phyloP scores from a whole-genome alignment of 92 coral and sea anemone genomes.

The Actinernus sp. region DNA sequence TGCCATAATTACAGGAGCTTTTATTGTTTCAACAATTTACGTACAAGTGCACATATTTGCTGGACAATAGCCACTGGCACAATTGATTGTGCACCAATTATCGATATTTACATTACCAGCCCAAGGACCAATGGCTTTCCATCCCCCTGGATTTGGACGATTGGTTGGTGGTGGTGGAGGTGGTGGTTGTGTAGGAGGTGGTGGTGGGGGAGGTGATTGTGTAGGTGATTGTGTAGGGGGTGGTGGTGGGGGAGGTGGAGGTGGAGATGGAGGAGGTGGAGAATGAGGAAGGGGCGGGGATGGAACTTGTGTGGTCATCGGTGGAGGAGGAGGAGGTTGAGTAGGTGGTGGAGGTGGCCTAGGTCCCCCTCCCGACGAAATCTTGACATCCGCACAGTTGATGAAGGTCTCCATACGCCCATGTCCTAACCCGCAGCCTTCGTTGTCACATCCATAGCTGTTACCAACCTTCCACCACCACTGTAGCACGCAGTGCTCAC shows the following conservation, averaged over 20 bases:
- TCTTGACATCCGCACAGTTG: conserved; percentile 25
- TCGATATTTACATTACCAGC: conserved; percentile 29
- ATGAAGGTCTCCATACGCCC: conserved; percentile 25
- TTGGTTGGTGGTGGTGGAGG: conserved; percentile 15
- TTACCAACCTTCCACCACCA: conserved; percentile 4
- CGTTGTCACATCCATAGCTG: conserved; percentile 27
- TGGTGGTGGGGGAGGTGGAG: conserved; percentile 3
- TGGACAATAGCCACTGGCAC: conserved; percentile 46
- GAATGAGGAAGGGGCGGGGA: background rate
- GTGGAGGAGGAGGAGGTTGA: background rate
- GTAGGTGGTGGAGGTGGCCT: background rate
- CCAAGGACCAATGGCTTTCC: conserved; percentile 43
- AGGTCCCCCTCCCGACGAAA: background rate
- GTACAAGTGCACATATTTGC: conserved; percentile 25
- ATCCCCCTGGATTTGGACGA: conserved; percentile 15
- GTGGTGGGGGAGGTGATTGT: conserved; percentile 1
- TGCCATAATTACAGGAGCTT: too few species aligned
- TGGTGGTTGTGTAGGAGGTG: background rate
- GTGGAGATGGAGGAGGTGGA: background rate
- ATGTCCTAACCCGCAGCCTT: conserved; percentile 26
- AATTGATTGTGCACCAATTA: conserved; percentile 51
- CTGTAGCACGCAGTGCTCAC: background rate
- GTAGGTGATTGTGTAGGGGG: conserved; percentile 8
- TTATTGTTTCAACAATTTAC: too few species aligned
- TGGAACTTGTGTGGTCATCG: background rate